These are phyloP conservation scores for Turritopsis dohrnii DNA, from an alignment of 30 jellyfish, hydroid and myxozoan species.

Conservation along the genomic window DNA sequence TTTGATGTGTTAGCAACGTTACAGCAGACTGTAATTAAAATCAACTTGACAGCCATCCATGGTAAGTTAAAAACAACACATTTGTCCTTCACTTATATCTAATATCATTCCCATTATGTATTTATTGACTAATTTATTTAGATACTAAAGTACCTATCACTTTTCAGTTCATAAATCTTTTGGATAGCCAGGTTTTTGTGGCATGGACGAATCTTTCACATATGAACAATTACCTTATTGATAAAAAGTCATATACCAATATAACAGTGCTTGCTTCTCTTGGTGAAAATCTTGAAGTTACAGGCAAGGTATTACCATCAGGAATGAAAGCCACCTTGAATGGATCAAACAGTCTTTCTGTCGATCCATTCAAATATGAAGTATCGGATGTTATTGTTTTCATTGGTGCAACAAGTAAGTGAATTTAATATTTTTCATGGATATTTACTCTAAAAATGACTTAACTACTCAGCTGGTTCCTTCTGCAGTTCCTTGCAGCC, in stretches of 20 bases:
- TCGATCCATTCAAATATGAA: background rate
- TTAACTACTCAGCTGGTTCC: too few species aligned
- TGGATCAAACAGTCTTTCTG: background rate
- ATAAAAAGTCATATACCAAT: background rate
- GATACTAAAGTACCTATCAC: background rate
- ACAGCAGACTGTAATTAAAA: background rate
- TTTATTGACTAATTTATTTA: too few species aligned
- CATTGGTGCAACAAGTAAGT: constrained; percentile 9
- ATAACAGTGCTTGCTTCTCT: background rate
- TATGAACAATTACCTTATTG: background rate
- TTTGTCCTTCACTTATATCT: too few species aligned
- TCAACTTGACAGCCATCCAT: background rate
- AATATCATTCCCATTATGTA: too few species aligned
- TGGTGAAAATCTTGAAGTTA: background rate
- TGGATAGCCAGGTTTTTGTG: background rate
- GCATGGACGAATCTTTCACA: background rate
- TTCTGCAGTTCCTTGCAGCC: too few species aligned
- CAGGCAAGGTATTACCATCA: background rate
- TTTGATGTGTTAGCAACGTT: background rate
- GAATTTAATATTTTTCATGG: background rate
- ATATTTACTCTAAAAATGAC: too few species aligned
- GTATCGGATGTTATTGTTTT: background rate
- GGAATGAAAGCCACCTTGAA: background rate
- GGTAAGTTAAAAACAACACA: background rate
- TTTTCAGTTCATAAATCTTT: background rate